A percentile compares a stretch with the other conserved stretches of the same genome.
Evolutionary conservation across 2,797 vertebrate species (phyloP).

Genomic region (Staurois parvus): DNA sequence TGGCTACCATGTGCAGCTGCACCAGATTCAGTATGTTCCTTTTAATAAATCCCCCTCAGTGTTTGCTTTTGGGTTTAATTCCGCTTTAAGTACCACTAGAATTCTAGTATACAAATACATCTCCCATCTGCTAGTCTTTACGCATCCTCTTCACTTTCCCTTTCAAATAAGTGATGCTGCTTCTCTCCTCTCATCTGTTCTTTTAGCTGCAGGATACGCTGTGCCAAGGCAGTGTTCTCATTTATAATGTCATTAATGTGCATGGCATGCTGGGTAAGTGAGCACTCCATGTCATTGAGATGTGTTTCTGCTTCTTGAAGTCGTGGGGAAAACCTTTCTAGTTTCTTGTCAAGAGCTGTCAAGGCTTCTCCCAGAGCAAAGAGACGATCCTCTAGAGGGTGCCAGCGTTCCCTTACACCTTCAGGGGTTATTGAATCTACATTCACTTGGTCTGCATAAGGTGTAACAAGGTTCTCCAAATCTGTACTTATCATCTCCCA

Average conservation of each 20-base stretch:
- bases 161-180: not conserved
- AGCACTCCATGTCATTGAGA: conserved; percentile 37
- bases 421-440: conserved; percentile 50
- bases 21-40: too few species aligned
- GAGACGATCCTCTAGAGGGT: conserved; percentile 49
- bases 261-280: conserved; percentile 26
- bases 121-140: not conserved
- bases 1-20: too few species aligned
- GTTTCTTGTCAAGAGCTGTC: conserved; percentile 30
- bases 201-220: conserved; percentile 28
- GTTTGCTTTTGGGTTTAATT: too few species aligned
- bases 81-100: too few species aligned
- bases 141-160: not conserved
- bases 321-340: conserved; percentile 36
- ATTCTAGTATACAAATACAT: not conserved
- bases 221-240: conserved; percentile 30
- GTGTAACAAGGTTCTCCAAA: not conserved
- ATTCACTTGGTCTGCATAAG: not conserved
- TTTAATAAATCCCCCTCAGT: too few species aligned
- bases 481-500: conserved; percentile 35
- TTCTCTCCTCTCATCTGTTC: conserved; percentile 1
- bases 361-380: conserved; percentile 39
- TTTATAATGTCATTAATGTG: conserved; percentile 20
- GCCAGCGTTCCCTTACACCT: conserved; percentile 44
- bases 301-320: conserved; percentile 35